Conservation (phyloP, 2,797 vertebrate species). For the Acanthurus tractus region DNA sequence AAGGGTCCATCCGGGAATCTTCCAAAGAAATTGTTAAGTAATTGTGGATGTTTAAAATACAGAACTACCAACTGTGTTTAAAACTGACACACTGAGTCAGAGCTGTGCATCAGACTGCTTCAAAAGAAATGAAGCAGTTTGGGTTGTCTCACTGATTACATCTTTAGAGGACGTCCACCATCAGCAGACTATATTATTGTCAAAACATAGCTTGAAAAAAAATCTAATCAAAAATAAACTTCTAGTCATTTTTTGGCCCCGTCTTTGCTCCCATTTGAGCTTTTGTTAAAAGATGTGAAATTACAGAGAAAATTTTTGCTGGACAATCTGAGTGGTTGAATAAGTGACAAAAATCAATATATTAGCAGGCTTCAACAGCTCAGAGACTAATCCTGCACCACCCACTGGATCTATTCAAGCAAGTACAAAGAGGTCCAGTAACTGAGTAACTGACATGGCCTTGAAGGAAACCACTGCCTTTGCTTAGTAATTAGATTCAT, state of each 20-base stretch:
- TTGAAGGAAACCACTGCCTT: no score
- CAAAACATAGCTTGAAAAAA: no score
- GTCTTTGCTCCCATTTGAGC: neutral
- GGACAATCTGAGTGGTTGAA: neutral
- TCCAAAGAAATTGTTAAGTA: neutral
- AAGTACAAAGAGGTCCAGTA: no score
- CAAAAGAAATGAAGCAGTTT: neutral
- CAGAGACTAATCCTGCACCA: no score
- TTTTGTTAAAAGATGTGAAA: neutral
- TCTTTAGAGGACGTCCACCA: neutral
- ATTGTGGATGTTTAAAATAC: neutral
- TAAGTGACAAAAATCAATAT: slow-evolving; percentile 2
- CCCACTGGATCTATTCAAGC: no score
- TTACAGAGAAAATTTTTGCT: neutral
- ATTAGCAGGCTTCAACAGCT: no score
- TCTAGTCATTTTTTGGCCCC: neutral
- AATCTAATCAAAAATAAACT: neutral
- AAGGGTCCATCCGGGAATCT: neutral
- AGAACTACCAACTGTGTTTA: neutral
- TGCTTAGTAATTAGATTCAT: no score
- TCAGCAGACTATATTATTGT: neutral
- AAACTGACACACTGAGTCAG: neutral
- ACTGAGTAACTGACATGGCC: no score
- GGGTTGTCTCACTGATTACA: neutral
- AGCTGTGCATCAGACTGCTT: neutral